Conservation (phyloP, 1,140 invertebrate species). For the Caerostris extrusa region DNA sequence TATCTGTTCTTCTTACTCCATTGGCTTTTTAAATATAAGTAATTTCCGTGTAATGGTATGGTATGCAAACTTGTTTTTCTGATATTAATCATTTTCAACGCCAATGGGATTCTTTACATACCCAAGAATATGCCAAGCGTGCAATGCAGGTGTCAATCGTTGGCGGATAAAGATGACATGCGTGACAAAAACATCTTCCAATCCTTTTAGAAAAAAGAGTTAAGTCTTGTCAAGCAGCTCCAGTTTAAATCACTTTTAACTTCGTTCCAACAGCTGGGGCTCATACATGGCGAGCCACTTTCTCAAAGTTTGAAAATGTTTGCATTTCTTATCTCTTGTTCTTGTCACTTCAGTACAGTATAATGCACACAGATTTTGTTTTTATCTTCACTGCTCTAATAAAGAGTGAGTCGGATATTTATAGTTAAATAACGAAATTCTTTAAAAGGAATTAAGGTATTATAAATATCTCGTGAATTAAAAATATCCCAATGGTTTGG, state of each 20-base stretch:
- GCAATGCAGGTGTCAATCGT: slow-evolving; percentile 8
- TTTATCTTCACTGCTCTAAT: not conserved
- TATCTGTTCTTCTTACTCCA: not conserved
- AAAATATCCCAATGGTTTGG: too few relatives aligned
- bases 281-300: not conserved
- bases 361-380: not conserved
- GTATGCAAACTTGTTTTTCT: not conserved
- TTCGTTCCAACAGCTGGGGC: not conserved
- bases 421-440: too few relatives aligned
- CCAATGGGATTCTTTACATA: not conserved
- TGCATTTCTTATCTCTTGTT: not conserved
- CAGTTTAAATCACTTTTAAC: slow-evolving; percentile 1
- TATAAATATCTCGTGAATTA: too few relatives aligned
- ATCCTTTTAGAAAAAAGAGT: not conserved
- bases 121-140: not conserved
- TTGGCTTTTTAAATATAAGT: not conserved
- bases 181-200: not conserved
- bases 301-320: not conserved
- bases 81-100: not conserved
- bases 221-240: not conserved
- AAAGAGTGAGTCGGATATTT: not conserved
- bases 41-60: not conserved
- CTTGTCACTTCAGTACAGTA: not conserved
- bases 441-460: too few relatives aligned
- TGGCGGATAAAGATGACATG: not conserved